A percentile compares a stretch with the other conserved stretches of the same genome.
Evolutionary conservation across 1,140 invertebrate genomes (phyloP).

Genomic region (Caenorhabditis brenneri): DNA sequence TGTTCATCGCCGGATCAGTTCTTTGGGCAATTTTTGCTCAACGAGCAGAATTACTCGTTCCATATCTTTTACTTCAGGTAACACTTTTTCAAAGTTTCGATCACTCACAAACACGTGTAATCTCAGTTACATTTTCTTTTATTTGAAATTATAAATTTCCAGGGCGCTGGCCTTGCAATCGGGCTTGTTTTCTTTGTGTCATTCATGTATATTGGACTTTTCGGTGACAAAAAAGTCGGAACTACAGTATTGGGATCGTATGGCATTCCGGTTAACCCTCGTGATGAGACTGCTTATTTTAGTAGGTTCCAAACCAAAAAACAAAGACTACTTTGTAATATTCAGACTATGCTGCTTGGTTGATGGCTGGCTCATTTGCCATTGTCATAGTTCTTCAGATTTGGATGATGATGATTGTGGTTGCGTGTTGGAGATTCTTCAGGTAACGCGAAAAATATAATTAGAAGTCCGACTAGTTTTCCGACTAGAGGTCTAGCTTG

Average conservation of each 20-base stretch:
- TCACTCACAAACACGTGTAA: too few relatives aligned
- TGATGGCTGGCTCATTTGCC: constrained; percentile 27
- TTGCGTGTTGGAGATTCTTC: constrained; percentile 36
- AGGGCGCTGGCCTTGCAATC: constrained; percentile 34
- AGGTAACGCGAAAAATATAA: too few relatives aligned
- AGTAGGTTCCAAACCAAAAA: neutral
- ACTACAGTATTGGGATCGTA: constrained; percentile 24
- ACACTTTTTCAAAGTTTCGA: too few relatives aligned
- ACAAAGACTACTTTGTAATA: neutral
- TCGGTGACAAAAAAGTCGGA: constrained; percentile 31
- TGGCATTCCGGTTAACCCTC: constrained; percentile 12
- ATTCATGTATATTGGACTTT: constrained; percentile 24
- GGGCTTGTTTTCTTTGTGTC: constrained; percentile 21
- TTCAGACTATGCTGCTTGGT: constrained; percentile 33
- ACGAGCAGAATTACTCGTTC: constrained; percentile 19
- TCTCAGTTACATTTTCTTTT: too few relatives aligned
- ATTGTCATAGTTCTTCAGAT: constrained; percentile 35
- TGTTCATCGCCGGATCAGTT: constrained; percentile 7
- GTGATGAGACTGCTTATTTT: constrained; percentile 24
- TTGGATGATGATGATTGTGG: constrained; percentile 33
- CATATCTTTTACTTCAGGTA: constrained; percentile 27
- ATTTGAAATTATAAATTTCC: neutral
- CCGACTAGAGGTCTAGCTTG: neutral
- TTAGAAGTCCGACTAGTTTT: too few relatives aligned
- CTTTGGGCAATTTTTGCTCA: constrained; percentile 26